Base-by-base conservation (phyloP, 1,140 invertebrate species). In the Helicoverpa armigera region DNA sequence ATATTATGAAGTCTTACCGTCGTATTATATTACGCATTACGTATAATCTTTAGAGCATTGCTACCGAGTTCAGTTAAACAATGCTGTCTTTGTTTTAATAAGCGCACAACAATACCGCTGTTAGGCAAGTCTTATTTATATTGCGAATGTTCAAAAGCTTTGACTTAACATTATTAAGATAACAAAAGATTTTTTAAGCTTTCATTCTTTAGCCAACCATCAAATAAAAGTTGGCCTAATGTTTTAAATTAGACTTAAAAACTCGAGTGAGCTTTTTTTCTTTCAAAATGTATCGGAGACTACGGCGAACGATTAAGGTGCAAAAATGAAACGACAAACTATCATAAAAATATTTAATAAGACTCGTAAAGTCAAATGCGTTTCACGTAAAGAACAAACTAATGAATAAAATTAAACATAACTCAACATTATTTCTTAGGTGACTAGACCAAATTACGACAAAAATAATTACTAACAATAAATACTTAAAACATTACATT, bases 371-470 rank as follows among this genome's bases (percentile, higher is more conserved):
- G 29, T 54, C 29, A 72, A 72, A 54, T 54, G 5, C 10, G 11
- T 43, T 65, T 10, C 35, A 48, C 31, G 29, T 65, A 65, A 13
- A 54, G 50, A 73, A 73, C 16, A 73, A 73, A 73, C 29, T 58
- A 43, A 58, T 58, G 23, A 73, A 73, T 43, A 73, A n/a, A n/a
- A 72, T 72, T 53, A 72, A 72, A 72, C 35, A 54, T 67, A 67
- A 67, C 31, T 67, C 35, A 31, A 67, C 18, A 53, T 70, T 70
- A 70, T 53, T 70, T 48, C 43, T 69, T 69, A 69, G 48, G 50
- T 72, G 50, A 53, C 65, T 69, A 69, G 16, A 51, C 12, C 65
- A 50, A 51, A 11, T 69, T 50, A 69, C 43, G 16, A 69, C 65
- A 70, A 70, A 70, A 67, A 67, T 67, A 67, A 67, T 13, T 51